Percentiles rank a stretch among this genome's conserved stretches.
phyloP scores from a whole-genome alignment of 2,797 vertebrate species.

The Esox masquinongy region DNA sequence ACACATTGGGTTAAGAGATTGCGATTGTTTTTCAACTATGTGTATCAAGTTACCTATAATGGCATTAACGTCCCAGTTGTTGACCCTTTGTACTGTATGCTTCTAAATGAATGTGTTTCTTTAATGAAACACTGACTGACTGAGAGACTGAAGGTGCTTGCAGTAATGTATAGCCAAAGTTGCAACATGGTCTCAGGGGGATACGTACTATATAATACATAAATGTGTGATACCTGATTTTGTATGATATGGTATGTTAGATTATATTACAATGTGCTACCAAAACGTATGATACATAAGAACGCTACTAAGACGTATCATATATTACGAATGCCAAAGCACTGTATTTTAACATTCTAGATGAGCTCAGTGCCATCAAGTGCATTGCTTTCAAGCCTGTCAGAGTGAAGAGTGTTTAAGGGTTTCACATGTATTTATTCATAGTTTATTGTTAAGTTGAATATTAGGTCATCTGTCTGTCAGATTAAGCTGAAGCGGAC shows the following conservation, averaged over 20 bases:
- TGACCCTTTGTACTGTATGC: neutral
- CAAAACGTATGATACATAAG: too few species aligned
- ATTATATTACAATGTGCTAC: too few species aligned
- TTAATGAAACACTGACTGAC: neutral
- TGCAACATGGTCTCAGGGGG: neutral
- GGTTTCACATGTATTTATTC: too few species aligned
- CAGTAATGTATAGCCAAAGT: neutral
- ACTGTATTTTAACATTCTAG: conserved; percentile 6
- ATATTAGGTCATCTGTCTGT: too few species aligned
- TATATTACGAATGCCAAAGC: neutral
- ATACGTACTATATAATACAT: too few species aligned
- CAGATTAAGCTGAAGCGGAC: too few species aligned
- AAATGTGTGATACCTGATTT: too few species aligned
- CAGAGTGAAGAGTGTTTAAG: too few species aligned
- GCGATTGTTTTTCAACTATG: neutral
- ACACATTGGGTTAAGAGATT: neutral
- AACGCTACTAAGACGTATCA: too few species aligned
- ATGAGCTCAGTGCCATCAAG: neutral
- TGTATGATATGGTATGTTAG: too few species aligned
- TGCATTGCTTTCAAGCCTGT: neutral
- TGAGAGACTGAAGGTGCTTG: neutral
- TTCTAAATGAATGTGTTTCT: neutral
- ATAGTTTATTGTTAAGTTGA: too few species aligned
- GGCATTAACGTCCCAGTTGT: neutral
- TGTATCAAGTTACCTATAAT: neutral